A percentile compares a stretch with the other conserved stretches of the same genome.
Conservation (phyloP, 35 echinoderm and acorn worm genomes). For the Strongylocentrotus purpuratus region DNA sequence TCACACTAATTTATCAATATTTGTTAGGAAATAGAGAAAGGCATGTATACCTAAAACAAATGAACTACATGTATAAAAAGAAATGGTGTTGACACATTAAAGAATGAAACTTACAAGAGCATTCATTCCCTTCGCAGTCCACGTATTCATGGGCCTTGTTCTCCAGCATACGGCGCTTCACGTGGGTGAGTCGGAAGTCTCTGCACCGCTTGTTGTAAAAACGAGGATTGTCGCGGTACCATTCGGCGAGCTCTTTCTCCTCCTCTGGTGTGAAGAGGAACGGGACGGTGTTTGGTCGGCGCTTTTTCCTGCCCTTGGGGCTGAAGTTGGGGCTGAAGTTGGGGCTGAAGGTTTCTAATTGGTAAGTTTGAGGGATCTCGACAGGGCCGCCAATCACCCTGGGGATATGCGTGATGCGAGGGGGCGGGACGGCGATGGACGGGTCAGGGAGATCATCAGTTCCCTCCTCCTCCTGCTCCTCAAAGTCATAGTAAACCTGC, state of each 20-base stretch:
- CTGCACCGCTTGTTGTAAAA: conserved; percentile 58
- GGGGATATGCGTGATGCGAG: not conserved
- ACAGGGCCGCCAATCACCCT: not conserved
- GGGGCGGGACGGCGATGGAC: not conserved
- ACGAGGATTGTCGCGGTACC: conserved; percentile 42
- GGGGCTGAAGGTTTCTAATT: not conserved
- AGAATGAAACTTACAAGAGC: conserved; percentile 36
- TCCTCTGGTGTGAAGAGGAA: conserved; percentile 56
- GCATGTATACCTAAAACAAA: not conserved
- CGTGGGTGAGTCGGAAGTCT: conserved; percentile 31
- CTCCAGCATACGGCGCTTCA: conserved; percentile 36
- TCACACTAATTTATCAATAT: too few species aligned
- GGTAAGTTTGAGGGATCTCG: not conserved
- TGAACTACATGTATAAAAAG: not conserved
- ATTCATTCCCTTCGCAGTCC: conserved; percentile 45
- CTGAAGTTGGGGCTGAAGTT: too few species aligned
- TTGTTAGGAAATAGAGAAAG: too few species aligned
- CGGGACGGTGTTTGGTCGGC: conserved; percentile 25
- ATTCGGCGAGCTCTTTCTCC: conserved; percentile 53
- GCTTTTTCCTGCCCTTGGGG: conserved; percentile 6
- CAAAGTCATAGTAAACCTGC: not conserved
- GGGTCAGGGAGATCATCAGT: not conserved
- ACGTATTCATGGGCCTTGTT: conserved; percentile 45
- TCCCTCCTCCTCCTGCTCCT: not conserved
- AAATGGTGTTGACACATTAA: not conserved